A percentile compares a stretch with the other conserved stretches of the same genome.
Conservation (phyloP, 2,888 invertebrate genomes). For the Synergus laeviventris region DNA sequence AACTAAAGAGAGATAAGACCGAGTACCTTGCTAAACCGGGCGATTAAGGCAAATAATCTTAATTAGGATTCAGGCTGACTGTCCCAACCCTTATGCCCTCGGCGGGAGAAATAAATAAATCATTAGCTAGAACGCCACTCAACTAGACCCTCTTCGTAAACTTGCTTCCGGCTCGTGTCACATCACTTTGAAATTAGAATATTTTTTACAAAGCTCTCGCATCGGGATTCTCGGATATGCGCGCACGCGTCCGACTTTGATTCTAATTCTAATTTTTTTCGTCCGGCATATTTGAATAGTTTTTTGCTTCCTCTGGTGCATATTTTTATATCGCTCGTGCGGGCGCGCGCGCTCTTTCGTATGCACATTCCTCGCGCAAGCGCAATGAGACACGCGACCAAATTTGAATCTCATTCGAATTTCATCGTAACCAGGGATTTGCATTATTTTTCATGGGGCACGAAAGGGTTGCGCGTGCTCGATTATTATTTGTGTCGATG, state of each 20-base stretch:
- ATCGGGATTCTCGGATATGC: slow-evolving; percentile 58
- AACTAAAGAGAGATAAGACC: slow-evolving; percentile 25
- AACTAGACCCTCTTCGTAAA: slow-evolving; percentile 4
- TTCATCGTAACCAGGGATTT: slow-evolving; percentile 56
- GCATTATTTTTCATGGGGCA: slow-evolving; percentile 57
- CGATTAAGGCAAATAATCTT: slow-evolving; percentile 36
- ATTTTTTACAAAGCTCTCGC: slow-evolving; percentile 17
- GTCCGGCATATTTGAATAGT: slow-evolving; percentile 47
- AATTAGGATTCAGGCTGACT: slow-evolving; percentile 32
- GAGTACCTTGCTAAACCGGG: slow-evolving; percentile 7
- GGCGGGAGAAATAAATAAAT: slow-evolving; percentile 28
- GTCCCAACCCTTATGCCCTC: slow-evolving; percentile 7
- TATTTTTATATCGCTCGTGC: slow-evolving; percentile 47
- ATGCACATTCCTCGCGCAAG: slow-evolving; percentile 48
- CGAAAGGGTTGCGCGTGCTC: slow-evolving; percentile 55
- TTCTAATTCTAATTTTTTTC: slow-evolving; percentile 70
- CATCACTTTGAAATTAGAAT: slow-evolving; percentile 35
- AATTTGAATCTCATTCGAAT: slow-evolving; percentile 62
- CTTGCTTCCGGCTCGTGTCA: slow-evolving; percentile 38
- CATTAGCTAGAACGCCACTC: slow-evolving; percentile 24
- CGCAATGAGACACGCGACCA: slow-evolving; percentile 44
- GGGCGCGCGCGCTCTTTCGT: slow-evolving; percentile 47
- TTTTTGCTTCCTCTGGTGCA: slow-evolving; percentile 17
- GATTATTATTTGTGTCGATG: slow-evolving; percentile 47
- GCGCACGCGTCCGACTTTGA: slow-evolving; percentile 67